Conservation (phyloP, 2,888 invertebrate genomes). For the Metallyticus violacea region DNA sequence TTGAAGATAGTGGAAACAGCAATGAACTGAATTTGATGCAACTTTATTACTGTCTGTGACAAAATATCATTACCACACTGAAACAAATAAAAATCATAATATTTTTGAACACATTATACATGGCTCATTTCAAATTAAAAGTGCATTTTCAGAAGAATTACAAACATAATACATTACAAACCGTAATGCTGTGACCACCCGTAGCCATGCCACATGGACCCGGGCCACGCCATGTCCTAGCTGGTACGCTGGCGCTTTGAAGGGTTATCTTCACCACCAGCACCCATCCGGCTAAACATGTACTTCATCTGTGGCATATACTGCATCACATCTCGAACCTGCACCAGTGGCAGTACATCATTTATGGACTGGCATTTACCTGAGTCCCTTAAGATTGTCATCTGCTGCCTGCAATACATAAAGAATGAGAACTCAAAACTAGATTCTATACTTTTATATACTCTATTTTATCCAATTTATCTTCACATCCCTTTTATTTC, state of each 20-base stretch:
- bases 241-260: constrained; percentile 57
- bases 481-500: too few relatives aligned
- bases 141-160: background rate
- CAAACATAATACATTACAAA: background rate
- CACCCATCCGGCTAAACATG: constrained; percentile 61
- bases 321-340: constrained; percentile 78
- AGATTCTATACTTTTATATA: too few relatives aligned
- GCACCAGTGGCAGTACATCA: constrained; percentile 75
- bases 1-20: too few relatives aligned
- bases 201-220: constrained; percentile 6
- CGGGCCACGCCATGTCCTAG: constrained; percentile 49
- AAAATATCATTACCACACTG: too few relatives aligned
- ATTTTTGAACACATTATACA: background rate
- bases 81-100: background rate
- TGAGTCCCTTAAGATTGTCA: constrained; percentile 71
- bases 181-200: constrained; percentile 18
- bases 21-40: background rate
- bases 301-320: constrained; percentile 86
- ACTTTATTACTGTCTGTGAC: background rate
- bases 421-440: too few relatives aligned
- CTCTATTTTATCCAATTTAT: too few relatives aligned
- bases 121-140: background rate
- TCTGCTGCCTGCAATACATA: constrained; percentile 70
- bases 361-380: constrained; percentile 68
- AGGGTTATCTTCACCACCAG: constrained; percentile 45